These are phyloP conservation scores for Vidua macroura DNA, from an alignment of 2,113 vertebrate species.

Conservation along the genomic window DNA sequence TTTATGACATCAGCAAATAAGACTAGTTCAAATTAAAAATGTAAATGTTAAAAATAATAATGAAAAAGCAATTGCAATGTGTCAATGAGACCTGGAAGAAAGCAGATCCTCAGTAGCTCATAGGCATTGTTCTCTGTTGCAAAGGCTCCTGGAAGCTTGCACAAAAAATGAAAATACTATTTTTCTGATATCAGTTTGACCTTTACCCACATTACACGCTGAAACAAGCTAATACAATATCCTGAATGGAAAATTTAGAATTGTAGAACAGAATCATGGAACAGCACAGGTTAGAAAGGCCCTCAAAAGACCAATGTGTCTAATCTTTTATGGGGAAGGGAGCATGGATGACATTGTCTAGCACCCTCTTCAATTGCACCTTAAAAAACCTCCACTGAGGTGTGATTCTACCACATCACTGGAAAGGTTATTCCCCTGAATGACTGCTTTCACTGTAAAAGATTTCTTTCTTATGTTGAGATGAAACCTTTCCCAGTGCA, in stretches of 20 bases:
- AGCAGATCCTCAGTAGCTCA: neutral
- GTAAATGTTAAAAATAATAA: neutral
- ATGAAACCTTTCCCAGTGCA: neutral
- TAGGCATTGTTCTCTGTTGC: neutral
- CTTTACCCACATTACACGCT: neutral
- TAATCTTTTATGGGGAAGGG: neutral
- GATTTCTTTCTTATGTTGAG: neutral
- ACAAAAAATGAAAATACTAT: neutral
- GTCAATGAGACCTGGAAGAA: neutral
- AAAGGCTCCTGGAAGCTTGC: neutral
- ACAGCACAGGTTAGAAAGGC: neutral
- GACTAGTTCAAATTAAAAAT: neutral
- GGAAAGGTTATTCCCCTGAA: neutral
- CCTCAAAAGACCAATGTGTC: neutral
- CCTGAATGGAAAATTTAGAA: neutral
- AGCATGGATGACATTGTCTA: neutral
- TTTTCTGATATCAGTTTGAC: neutral
- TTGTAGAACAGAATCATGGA: neutral
- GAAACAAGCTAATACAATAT: neutral
- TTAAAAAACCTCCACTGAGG: neutral
- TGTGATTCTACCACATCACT: rapidly evolving
- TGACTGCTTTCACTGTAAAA: neutral
- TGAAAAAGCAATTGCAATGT: neutral
- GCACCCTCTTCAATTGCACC: neutral
- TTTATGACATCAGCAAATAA: neutral